These are phyloP conservation scores for Luperina nickerlii DNA, from an alignment of 2,888 invertebrate genomes.

Conservation along the genomic window DNA sequence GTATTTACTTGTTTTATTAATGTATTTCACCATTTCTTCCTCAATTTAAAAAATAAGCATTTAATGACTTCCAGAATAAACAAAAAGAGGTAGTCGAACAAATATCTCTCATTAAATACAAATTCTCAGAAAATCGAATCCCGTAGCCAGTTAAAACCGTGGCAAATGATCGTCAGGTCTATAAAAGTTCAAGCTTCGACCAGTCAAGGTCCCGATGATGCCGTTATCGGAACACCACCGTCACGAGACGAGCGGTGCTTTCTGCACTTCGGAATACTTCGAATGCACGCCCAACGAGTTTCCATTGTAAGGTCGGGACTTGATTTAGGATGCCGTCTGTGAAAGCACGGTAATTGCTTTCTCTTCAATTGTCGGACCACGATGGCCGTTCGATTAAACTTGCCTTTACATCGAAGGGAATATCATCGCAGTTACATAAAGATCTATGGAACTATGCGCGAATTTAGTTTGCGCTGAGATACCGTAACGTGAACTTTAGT, in stretches of 20 bases:
- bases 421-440: conserved; percentile 42
- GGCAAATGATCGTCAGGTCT: conserved; percentile 73
- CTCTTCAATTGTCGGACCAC: conserved; percentile 58
- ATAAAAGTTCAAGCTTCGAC: conserved; percentile 78
- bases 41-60: not conserved
- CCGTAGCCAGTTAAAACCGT: conserved; percentile 60
- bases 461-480: conserved; percentile 6
- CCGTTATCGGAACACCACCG: conserved; percentile 87
- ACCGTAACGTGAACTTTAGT: conserved; percentile 5
- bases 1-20: not conserved
- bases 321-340: conserved; percentile 63
- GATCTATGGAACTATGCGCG: conserved; percentile 17
- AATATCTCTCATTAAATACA: conserved; percentile 39
- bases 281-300: conserved; percentile 68
- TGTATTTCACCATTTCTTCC: not conserved
- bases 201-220: conserved; percentile 84
- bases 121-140: conserved; percentile 39
- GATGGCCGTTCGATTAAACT: conserved; percentile 55
- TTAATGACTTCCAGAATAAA: not conserved
- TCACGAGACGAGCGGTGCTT: conserved; percentile 82
- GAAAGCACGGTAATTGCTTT: conserved; percentile 67
- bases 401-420: conserved; percentile 45
- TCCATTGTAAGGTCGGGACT: conserved; percentile 71
- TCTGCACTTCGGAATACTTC: conserved; percentile 66
- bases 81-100: conserved; percentile 1